Evolutionary conservation across 2,113 vertebrate species (phyloP), one percentile per base, ranked within the genome.

Genomic region (Ploceus nigricollis): DNA sequence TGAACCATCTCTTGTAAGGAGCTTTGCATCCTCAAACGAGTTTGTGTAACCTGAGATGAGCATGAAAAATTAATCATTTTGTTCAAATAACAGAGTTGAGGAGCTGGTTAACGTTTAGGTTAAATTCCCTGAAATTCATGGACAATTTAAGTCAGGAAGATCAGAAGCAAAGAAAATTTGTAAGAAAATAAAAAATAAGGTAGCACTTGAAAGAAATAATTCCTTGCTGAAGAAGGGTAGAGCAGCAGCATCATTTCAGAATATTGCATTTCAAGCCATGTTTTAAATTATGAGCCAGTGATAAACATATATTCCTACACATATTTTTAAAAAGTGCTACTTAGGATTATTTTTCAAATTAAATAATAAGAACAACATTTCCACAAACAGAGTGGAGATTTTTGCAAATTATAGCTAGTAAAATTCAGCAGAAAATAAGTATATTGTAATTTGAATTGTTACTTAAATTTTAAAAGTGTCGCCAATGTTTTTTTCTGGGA

Each of bases 401-500:
- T 76, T 18, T 82, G 20, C 20, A 47, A 68, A 77, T 66, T 31
- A 54, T 0, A 68, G 15, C 13, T 50, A 44, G 24, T 19, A 37
- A 82, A 89, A 83, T 37, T 79, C 20, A n/a, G 13, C 14, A 82
- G 24, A 33, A 71, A 57, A 45, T 45, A 83, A 45, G 4, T 63
- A 14, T 31, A 54, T 15, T 30, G 9, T 57, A 35, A 64, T n/a
- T 28, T 53, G 5, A 66, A 70, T 37, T 40, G 31, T 48, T 70
- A 51, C 5, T 30, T 57, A 44, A 56, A 72, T 82, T 68, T 40
- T 8, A n/a, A 11, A 63, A 61, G 6, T 13, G 6, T n/a, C 0
- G 0, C 12, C 2, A 7, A 25, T 33, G 5, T 18, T 13, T 57
- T 57, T 60, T 15, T 4, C 15, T 9, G 20, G 4, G 4, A 12